phyloP scores from a whole-genome alignment of 2,113 vertebrate genomes.

The Columba janthina region DNA sequence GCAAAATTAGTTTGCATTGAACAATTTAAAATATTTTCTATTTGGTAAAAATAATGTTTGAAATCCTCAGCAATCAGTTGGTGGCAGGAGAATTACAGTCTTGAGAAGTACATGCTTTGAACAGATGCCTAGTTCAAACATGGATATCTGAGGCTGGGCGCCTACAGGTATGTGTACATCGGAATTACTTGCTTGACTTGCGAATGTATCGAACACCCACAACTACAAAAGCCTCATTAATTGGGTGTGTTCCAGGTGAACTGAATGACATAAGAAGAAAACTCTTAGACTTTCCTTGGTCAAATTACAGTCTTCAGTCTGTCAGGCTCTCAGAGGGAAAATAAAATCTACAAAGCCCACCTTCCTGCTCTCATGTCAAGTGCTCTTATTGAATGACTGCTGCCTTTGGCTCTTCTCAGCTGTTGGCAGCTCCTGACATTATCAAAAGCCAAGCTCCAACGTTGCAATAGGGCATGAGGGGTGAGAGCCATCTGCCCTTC shows the following conservation, averaged over 20 bases:
- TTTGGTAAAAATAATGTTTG: background rate
- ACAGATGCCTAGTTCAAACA: background rate
- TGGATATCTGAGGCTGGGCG: background rate
- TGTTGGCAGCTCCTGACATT: background rate
- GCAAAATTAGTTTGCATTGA: background rate
- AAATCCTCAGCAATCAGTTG: background rate
- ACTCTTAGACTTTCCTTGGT: background rate
- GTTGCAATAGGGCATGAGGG: background rate
- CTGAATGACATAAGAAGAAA: background rate
- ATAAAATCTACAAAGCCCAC: background rate
- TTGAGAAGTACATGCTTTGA: background rate
- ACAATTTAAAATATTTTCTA: background rate
- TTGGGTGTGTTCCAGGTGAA: background rate
- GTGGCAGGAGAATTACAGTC: background rate
- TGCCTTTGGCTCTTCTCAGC: background rate
- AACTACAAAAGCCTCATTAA: background rate
- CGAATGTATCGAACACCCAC: background rate
- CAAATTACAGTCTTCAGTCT: background rate
- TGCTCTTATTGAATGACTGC: background rate
- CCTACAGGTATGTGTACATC: background rate
- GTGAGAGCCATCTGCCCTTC: background rate
- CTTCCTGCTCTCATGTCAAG: background rate
- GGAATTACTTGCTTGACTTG: background rate
- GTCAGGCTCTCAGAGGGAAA: background rate
- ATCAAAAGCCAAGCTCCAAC: background rate